Evolutionary conservation across 2,113 vertebrate species (phyloP).

Genomic region (Columbina picui): DNA sequence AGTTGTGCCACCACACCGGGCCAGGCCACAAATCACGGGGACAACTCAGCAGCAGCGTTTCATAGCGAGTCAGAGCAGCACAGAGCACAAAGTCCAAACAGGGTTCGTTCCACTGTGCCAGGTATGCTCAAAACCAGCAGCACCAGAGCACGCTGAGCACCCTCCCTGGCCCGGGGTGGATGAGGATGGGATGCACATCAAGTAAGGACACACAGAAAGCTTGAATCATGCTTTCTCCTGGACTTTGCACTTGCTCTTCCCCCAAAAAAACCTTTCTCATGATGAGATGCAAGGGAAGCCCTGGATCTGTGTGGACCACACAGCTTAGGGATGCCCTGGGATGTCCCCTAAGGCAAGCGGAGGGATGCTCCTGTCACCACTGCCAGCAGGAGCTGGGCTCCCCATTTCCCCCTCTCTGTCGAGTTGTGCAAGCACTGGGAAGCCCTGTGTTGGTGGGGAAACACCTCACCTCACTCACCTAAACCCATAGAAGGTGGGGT

Average conservation of each 20-base stretch:
- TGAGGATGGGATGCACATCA: too few species aligned
- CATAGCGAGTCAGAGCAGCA: neutral
- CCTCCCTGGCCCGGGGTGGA: too few species aligned
- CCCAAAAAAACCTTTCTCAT: neutral
- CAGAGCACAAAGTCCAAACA: neutral
- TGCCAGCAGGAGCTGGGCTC: neutral
- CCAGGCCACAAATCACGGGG: neutral
- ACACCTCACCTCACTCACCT: neutral
- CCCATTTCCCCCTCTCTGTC: accelerated
- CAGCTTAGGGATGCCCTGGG: neutral
- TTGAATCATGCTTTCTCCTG: neutral
- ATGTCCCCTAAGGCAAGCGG: accelerated
- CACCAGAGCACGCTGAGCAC: too few species aligned
- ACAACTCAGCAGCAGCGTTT: neutral
- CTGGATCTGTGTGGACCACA: accelerated
- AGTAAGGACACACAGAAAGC: neutral
- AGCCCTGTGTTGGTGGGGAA: neutral
- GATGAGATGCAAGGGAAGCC: neutral
- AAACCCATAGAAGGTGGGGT: neutral
- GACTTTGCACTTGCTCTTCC: neutral
- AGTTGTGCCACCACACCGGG: accelerated
- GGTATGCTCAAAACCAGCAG: too few species aligned
- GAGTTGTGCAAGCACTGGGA: neutral
- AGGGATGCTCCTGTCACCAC: neutral
- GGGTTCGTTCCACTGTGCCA: neutral